A percentile compares a stretch with the other conserved stretches of the same genome.
phyloP scores from a whole-genome alignment of 2,888 invertebrate genomes.

The Seira musarum region DNA sequence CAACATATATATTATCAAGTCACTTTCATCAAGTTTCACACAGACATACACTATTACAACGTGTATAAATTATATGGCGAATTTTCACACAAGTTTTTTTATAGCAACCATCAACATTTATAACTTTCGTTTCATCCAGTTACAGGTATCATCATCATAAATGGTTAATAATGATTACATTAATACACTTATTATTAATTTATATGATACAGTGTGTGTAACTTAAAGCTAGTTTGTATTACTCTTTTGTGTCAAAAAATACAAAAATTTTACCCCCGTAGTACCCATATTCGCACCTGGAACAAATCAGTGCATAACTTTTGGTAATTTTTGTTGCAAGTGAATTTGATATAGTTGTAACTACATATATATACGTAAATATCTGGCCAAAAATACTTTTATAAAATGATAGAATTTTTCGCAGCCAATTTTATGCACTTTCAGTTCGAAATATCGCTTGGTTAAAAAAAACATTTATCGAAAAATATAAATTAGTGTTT shows the following conservation, averaged over 20 bases:
- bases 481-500: too few species aligned
- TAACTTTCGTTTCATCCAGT: background rate
- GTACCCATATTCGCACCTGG: conserved; percentile 35
- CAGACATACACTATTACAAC: background rate
- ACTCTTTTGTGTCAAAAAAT: conserved; percentile 34
- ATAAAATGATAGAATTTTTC: too few species aligned
- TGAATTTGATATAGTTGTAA: too few species aligned
- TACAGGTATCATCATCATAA: conserved; percentile 27
- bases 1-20: too few species aligned
- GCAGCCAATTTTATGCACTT: too few species aligned
- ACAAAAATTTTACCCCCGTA: conserved; percentile 47
- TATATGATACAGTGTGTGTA: conserved; percentile 13
- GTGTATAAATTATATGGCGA: conserved; percentile 58
- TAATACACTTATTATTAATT: conserved; percentile 8
- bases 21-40: background rate
- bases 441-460: too few species aligned
- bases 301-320: too few species aligned
- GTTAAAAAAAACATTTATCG: too few species aligned
- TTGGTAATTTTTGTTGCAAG: too few species aligned
- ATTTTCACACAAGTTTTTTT: background rate
- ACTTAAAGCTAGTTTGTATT: conserved; percentile 53
- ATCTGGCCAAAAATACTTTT: too few species aligned
- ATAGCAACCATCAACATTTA: conserved; percentile 28
- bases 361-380: too few species aligned
- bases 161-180: conserved; percentile 27